Base-by-base conservation (phyloP, 2,888 invertebrate species). In the Erebia aethiops region DNA sequence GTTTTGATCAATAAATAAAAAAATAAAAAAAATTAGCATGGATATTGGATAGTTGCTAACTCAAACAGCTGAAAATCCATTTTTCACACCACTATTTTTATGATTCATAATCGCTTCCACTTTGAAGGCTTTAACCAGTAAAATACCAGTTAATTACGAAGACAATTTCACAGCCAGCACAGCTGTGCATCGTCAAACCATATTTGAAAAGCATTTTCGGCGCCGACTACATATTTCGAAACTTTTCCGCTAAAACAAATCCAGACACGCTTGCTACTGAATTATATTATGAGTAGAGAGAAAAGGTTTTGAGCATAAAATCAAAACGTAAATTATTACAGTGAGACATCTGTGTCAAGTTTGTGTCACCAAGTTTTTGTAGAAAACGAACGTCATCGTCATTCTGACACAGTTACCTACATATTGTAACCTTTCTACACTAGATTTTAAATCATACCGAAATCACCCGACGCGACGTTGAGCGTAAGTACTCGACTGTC, bases 241-340 rank as follows among this genome's bases (percentile, higher is more conserved):
- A 75, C 62, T 74, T 75, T 76, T 68, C 69, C 58, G 71, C 67
- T 70, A 64, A 71, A 74, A 74, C 71, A 69, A 63, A 75, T 76
- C 68, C 68, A 71, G 71, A 73, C 67, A 70, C 73, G 66, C 75
- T 76, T 70, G 69, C 73, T 71, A 54, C 18, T 46, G 62, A 71
- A 68, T 73, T 71, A 66, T 63, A 66, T 62, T 63, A 66, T 62
- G 69, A 71, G 68, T 66, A 69, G 56, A 73, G 67, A 61, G 64
- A 65, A 51, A 60, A 68, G 70, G 71, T 58, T 73, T 71, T 56
- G 65, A 43, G 52, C 61, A 71, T 73, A 67, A 71, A 57, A 67
- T 35, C 35, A 35, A 7, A 35, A 35, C 35, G 35, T 35, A 35
- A 35, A 35, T 35, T 35, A 35, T 35, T 35, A 35, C 35, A 35